Percentiles rank a stretch among this genome's conserved stretches.
Evolutionary conservation across 1,140 invertebrate genomes (phyloP).

Genomic region (Zaprionus lachaisei): DNA sequence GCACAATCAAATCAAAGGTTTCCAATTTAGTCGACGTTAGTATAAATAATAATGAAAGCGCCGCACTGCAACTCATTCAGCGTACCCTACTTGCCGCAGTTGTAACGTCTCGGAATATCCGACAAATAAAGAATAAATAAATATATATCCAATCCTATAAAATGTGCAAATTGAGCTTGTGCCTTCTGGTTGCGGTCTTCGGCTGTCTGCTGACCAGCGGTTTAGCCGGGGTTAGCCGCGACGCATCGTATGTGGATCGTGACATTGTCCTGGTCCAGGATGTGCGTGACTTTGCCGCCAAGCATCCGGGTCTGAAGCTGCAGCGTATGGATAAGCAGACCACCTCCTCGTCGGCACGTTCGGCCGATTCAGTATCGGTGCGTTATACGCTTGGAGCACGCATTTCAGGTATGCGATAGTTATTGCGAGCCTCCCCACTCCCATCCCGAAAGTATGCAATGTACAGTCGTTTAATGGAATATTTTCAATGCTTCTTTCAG

Average conservation of each 20-base stretch:
- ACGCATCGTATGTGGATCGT: constrained; percentile 22
- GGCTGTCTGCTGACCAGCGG: constrained; percentile 51
- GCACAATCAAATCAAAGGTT: constrained; percentile 50
- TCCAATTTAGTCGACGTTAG: constrained; percentile 36
- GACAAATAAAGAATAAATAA: not conserved
- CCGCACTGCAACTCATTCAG: constrained; percentile 54
- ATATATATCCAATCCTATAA: not conserved
- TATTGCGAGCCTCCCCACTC: not conserved
- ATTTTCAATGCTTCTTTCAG: constrained; percentile 57
- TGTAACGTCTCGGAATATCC: constrained; percentile 22
- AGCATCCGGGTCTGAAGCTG: constrained; percentile 64
- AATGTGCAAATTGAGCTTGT: constrained; percentile 66
- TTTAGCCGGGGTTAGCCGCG: constrained; percentile 31
- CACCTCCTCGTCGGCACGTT: not conserved
- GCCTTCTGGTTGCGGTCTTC: constrained; percentile 55
- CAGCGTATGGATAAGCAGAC: constrained; percentile 47
- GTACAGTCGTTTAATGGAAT: not conserved
- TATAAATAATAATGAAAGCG: constrained; percentile 63
- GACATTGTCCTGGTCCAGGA: constrained; percentile 63
- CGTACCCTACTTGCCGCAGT: constrained; percentile 42
- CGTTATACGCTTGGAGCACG: constrained; percentile 69
- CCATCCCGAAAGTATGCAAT: not conserved
- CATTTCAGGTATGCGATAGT: constrained; percentile 55
- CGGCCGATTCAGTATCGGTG: constrained; percentile 22
- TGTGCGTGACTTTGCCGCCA: constrained; percentile 57